Evolutionary conservation across 1,140 invertebrate species (phyloP).

Genomic region (Drosophila willistoni): DNA sequence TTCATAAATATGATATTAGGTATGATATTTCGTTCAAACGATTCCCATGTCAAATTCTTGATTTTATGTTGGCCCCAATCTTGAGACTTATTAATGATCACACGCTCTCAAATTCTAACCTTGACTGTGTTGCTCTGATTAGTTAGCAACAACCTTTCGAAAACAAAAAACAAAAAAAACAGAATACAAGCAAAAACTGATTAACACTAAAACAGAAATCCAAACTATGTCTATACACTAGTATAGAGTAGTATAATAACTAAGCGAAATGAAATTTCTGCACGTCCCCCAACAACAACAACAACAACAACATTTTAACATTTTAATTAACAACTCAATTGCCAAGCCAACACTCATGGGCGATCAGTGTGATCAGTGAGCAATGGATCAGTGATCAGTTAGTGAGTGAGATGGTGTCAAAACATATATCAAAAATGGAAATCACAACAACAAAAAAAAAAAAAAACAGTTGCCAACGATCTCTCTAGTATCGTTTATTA

Average conservation of each 20-base stretch:
- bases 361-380: neutral
- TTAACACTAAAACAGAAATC: slow-evolving; percentile 38
- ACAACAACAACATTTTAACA: slow-evolving; percentile 25
- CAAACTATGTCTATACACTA: slow-evolving; percentile 3
- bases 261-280: slow-evolving; percentile 43
- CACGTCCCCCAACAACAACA: slow-evolving; percentile 50
- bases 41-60: neutral
- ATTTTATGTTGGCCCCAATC: slow-evolving; percentile 30
- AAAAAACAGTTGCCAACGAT: slow-evolving; percentile 43
- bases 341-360: slow-evolving; percentile 22
- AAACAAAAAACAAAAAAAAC: slow-evolving; percentile 27
- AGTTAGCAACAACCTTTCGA: slow-evolving; percentile 28
- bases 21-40: neutral
- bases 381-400: neutral
- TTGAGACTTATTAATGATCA: slow-evolving; percentile 46
- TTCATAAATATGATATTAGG: neutral
- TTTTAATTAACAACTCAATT: slow-evolving; percentile 81
- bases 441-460: slow-evolving; percentile 46
- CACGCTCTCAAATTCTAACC: slow-evolving; percentile 34
- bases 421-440: slow-evolving; percentile 77
- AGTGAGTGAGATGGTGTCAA: slow-evolving; percentile 64
- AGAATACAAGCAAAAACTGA: slow-evolving; percentile 44
- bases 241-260: neutral
- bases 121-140: slow-evolving; percentile 33
- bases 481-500: slow-evolving; percentile 1